Evolutionary conservation across 2,797 vertebrate species (phyloP).

Genomic region (Lates japonicus): DNA sequence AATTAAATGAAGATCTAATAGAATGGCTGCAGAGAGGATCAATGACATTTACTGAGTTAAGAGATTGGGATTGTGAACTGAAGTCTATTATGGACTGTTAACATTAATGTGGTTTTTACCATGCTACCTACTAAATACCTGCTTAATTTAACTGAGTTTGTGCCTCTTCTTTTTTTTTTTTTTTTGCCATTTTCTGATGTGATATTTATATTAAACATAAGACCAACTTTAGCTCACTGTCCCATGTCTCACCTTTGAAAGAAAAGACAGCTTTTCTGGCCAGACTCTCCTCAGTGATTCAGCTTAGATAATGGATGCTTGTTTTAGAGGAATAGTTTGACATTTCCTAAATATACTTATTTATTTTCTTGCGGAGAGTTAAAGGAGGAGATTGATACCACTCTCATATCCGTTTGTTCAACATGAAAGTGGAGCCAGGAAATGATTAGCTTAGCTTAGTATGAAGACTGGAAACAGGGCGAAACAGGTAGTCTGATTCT

Average conservation of each 20-base stretch:
- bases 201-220: conserved; percentile 32
- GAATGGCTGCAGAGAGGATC: conserved; percentile 29
- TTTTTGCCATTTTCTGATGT: conserved; percentile 1
- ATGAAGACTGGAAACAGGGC: neutral
- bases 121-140: neutral
- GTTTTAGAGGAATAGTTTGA: neutral
- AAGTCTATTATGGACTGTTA: conserved; percentile 50
- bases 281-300: conserved; percentile 61
- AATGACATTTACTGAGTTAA: conserved; percentile 33
- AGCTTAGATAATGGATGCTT: neutral
- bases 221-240: conserved; percentile 73
- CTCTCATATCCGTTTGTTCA: neutral
- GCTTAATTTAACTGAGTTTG: neutral
- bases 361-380: neutral
- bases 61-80: conserved; percentile 69
- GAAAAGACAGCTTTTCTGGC: conserved; percentile 59
- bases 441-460: neutral
- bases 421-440: neutral
- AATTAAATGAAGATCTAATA: conserved; percentile 28
- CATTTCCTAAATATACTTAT: neutral
- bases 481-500: neutral
- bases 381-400: neutral
- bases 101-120: conserved; percentile 3
- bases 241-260: conserved; percentile 56
- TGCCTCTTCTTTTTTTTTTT: neutral